A percentile compares a stretch with the other conserved stretches of the same genome.
These are phyloP conservation scores for Menidia menidia DNA, from an alignment of 2,797 vertebrate genomes.

Conservation along the genomic window DNA sequence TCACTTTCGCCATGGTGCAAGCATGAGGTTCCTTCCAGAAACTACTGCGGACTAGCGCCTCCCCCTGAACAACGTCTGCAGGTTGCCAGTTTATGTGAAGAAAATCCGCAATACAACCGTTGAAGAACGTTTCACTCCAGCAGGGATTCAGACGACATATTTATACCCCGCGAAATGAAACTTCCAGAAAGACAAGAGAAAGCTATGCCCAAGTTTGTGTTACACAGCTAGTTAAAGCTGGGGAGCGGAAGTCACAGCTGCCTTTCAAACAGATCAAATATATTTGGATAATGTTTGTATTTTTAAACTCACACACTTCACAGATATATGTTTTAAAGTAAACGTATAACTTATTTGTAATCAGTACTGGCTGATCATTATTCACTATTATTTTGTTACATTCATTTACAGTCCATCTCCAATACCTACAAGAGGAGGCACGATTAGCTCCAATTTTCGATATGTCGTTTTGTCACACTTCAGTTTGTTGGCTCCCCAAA, in stretches of 20 bases:
- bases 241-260: background rate
- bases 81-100: conserved; percentile 69
- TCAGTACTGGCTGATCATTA: no score
- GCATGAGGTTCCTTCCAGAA: conserved; percentile 88
- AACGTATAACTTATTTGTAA: no score
- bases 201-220: background rate
- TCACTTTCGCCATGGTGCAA: conserved; percentile 86
- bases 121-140: background rate
- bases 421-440: no score
- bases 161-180: conserved; percentile 18
- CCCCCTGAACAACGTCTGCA: conserved; percentile 57
- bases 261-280: no score
- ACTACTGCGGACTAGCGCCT: conserved; percentile 79
- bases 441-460: no score
- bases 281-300: no score
- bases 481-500: no score
- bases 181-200: conserved; percentile 45
- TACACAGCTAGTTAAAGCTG: background rate
- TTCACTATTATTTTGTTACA: no score
- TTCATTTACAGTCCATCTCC: no score
- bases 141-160: background rate
- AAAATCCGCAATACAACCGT: conserved; percentile 18
- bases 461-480: no score
- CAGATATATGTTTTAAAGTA: no score
- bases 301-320: no score